These are phyloP conservation scores for Helarctos malayanus DNA, from an alignment of 2,797 vertebrate genomes.

Conservation along the genomic window DNA sequence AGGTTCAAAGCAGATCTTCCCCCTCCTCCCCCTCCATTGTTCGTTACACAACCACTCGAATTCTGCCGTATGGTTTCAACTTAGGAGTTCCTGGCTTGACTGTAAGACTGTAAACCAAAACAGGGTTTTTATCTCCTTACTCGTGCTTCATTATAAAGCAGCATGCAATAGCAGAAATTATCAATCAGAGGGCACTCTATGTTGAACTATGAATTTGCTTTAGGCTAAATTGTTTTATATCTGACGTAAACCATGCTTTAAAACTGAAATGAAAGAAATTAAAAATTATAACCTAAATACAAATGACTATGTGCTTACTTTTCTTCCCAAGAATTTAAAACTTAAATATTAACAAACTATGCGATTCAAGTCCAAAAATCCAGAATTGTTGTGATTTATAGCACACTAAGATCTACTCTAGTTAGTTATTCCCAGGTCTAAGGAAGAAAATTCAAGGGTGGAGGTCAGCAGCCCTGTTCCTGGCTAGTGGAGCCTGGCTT, in stretches of 20 bases:
- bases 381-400: constrained; percentile 35
- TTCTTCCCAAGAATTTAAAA: constrained; percentile 64
- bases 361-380: constrained; percentile 59
- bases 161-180: background rate
- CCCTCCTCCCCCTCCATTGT: background rate
- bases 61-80: background rate
- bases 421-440: constrained; percentile 38
- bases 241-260: constrained; percentile 29
- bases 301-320: constrained; percentile 38
- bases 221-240: constrained; percentile 38
- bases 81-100: background rate
- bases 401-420: constrained; percentile 29
- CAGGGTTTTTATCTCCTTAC: background rate
- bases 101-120: constrained; percentile 12
- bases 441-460: constrained; percentile 35
- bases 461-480: constrained; percentile 15
- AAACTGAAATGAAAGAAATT: constrained; percentile 56
- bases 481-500: constrained; percentile 34
- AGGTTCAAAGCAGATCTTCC: constrained; percentile 32
- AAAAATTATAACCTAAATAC: constrained; percentile 57
- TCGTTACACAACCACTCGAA: background rate
- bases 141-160: background rate
- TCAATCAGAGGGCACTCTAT: background rate
- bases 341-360: constrained; percentile 20
- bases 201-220: constrained; percentile 35